Base-by-base conservation (phyloP, 2,888 invertebrate genomes). In the Eupsilia transversa region DNA sequence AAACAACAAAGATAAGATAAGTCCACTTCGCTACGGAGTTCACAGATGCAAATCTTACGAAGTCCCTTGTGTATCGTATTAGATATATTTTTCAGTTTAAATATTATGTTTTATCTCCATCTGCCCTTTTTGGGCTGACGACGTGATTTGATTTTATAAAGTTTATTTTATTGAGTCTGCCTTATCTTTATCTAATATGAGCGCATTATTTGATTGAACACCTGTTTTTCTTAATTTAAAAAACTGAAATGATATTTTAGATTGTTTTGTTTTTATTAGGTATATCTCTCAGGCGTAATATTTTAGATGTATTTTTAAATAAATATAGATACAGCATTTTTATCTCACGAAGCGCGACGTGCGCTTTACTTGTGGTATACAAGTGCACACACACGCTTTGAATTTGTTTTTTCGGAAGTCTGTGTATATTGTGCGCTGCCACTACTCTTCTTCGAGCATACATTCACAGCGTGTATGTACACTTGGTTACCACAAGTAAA, bases 11-110 rank as follows among this genome's bases (percentile, higher is more conserved):
- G 41, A 59, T 27, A 46, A 43, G 49, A 80, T 76, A 66, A 61
- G 76, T 66, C 54, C 38, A 49, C 46, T 82, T 35, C 35, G 54
- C 54, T 52, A 60, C 63, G 52, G 41, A 65, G 54, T 54, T 61
- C 83, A 57, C 17, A 79, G 83, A 80, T 78, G 72, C 65, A 83
- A 81, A 81, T 81, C 81, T 79, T 59, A 41, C n/a, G 54, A 35
- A 30, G 52, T 46, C 79, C 71, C 60, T 41, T 46, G 59, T 54
- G 59, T 78, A 66, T 67, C 33, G 41, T 66, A 61, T 66, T 35
- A 35, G 33, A 66, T 78, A 80, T 74, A 20, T 52, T n/a, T 80
- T 60, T 49, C 61, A 30, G 27, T 80, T 79, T 70, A 43, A 43
- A 66, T 43, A 74, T 52, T 35, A 30, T 72, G 20, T 60, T 81